Conservation (phyloP, 2,888 invertebrate species). For the Anodontia alba region DNA sequence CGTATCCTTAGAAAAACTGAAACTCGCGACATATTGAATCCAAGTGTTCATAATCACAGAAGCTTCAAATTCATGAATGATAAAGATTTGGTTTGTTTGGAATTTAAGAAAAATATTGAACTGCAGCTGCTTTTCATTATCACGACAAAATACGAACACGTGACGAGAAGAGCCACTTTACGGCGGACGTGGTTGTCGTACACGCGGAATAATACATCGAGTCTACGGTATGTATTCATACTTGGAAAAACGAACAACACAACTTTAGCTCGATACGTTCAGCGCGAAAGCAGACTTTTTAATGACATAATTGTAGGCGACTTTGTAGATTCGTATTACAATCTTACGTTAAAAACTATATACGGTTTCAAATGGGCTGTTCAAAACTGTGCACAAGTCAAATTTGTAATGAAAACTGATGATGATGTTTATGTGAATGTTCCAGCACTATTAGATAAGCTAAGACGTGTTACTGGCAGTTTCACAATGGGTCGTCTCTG, state of each 20-base stretch:
- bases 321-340: not conserved
- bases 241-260: not conserved
- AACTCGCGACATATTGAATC: too few species aligned
- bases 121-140: not conserved
- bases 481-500: not conserved
- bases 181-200: not conserved
- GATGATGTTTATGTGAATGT: conserved; percentile 7
- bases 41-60: too few species aligned
- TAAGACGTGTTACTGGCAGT: not conserved
- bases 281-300: not conserved
- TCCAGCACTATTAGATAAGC: not conserved
- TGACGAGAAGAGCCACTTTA: not conserved
- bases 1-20: too few species aligned
- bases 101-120: not conserved
- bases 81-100: not conserved
- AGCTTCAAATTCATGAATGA: too few species aligned
- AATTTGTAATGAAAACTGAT: not conserved
- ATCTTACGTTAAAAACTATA: not conserved
- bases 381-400: not conserved
- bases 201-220: not conserved
- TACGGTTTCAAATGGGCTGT: not conserved
- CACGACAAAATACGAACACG: not conserved
- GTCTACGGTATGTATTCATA: not conserved
- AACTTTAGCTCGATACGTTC: not conserved
- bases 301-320: not conserved